Conservation (phyloP, 2,797 vertebrate genomes). For the Pteropus rufus region DNA sequence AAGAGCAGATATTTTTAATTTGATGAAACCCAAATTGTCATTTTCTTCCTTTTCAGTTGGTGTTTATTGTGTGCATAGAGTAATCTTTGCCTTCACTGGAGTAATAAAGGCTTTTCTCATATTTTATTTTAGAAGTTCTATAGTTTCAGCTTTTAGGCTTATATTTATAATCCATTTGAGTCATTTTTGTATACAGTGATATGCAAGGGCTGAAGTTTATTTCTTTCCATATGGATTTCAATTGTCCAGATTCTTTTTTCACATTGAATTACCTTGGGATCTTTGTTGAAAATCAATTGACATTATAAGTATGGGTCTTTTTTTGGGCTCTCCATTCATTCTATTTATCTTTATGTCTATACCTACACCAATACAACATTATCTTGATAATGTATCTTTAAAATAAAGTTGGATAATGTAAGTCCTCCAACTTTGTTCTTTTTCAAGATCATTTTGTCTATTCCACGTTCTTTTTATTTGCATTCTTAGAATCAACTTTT, state of each 20-base stretch:
- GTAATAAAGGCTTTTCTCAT: neutral
- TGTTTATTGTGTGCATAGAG: neutral
- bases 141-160: neutral
- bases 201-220: neutral
- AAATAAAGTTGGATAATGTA: neutral
- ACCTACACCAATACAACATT: neutral
- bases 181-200: neutral
- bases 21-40: neutral
- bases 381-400: neutral
- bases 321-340: neutral
- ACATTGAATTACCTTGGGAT: neutral
- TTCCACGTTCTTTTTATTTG: neutral
- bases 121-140: neutral
- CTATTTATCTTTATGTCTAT: neutral
- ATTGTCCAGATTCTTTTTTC: neutral
- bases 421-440: neutral
- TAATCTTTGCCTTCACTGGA: neutral
- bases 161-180: neutral
- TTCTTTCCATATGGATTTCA: neutral
- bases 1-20: neutral
- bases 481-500: neutral
- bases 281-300: conserved; percentile 1
- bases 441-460: neutral
- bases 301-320: neutral
- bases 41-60: neutral